phyloP scores from a whole-genome alignment of 2,113 vertebrate genomes.

The Psophia crepitans region DNA sequence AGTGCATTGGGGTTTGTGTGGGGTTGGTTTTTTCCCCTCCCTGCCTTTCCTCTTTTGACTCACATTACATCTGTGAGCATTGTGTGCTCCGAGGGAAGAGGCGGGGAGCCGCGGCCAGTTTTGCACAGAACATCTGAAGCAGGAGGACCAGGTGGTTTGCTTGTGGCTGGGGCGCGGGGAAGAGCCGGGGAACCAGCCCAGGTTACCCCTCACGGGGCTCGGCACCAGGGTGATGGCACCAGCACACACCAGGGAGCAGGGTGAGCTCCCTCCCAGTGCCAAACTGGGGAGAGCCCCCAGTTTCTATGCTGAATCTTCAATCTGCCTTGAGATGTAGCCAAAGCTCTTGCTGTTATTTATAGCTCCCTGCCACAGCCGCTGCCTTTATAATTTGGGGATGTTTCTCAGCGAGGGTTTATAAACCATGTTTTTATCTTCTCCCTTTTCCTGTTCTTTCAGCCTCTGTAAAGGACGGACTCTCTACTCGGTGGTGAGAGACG shows the following conservation, averaged over 20 bases:
- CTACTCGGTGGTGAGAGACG: conserved; percentile 94
- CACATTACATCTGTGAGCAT: neutral
- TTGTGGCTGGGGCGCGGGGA: fast-evolving
- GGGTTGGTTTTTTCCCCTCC: neutral
- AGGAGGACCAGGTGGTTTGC: neutral
- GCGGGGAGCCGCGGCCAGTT: neutral
- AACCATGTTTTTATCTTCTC: neutral
- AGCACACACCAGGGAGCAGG: fast-evolving
- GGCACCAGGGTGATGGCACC: fast-evolving
- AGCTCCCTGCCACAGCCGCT: neutral
- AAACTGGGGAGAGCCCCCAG: neutral
- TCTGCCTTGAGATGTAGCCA: neutral
- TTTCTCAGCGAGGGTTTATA: neutral
- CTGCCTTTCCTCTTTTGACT: conserved; percentile 23
- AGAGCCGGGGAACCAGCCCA: neutral
- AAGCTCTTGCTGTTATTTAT: neutral
- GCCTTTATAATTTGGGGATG: neutral
- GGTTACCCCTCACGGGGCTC: neutral
- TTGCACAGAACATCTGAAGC: neutral
- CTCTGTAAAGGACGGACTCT: conserved; percentile 97
- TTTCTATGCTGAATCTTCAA: fast-evolving
- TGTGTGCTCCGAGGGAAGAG: neutral
- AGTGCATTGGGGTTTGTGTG: neutral
- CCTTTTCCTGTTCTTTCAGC: conserved; percentile 70
- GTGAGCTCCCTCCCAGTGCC: neutral